Percentiles rank a stretch among this genome's conserved stretches.
These are phyloP conservation scores for Aphodius sticticus DNA, from an alignment of 2,888 invertebrate species.

Conservation along the genomic window DNA sequence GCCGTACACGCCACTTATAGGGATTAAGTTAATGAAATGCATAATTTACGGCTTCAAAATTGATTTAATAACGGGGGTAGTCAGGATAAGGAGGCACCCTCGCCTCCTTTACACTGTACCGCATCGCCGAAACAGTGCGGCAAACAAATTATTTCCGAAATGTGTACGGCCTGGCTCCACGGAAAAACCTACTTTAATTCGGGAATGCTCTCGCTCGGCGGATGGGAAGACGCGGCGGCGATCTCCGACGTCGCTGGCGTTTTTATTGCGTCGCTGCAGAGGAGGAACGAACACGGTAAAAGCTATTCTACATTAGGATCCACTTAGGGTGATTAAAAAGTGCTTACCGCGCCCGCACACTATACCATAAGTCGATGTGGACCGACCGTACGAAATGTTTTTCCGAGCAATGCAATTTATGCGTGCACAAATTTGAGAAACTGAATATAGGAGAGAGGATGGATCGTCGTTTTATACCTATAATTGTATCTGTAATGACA, in stretches of 20 bases:
- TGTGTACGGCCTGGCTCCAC: neutral
- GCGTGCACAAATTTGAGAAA: too few relatives aligned
- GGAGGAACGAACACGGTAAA: slow-evolving; percentile 40
- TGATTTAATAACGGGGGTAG: slow-evolving; percentile 33
- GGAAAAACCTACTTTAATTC: slow-evolving; percentile 19
- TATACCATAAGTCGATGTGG: neutral
- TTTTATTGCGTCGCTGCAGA: neutral
- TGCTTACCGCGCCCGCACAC: slow-evolving; percentile 39
- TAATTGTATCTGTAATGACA: too few relatives aligned
- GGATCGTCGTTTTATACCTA: too few relatives aligned
- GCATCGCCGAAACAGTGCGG: slow-evolving; percentile 16
- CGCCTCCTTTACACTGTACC: neutral
- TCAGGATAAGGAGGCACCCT: neutral
- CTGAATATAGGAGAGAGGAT: too few relatives aligned
- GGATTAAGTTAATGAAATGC: slow-evolving; percentile 48
- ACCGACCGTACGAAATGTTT: neutral
- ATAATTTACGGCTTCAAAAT: slow-evolving; percentile 44
- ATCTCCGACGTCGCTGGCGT: neutral
- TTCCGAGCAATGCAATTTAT: neutral
- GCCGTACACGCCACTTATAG: slow-evolving; percentile 43
- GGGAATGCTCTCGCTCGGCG: neutral
- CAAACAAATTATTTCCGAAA: slow-evolving; percentile 26
- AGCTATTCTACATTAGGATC: slow-evolving; percentile 51
- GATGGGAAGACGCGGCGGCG: neutral
- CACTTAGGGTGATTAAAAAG: slow-evolving; percentile 51